phyloP scores from a whole-genome alignment of 2,888 invertebrate genomes.

The Argyra leucocephala region DNA sequence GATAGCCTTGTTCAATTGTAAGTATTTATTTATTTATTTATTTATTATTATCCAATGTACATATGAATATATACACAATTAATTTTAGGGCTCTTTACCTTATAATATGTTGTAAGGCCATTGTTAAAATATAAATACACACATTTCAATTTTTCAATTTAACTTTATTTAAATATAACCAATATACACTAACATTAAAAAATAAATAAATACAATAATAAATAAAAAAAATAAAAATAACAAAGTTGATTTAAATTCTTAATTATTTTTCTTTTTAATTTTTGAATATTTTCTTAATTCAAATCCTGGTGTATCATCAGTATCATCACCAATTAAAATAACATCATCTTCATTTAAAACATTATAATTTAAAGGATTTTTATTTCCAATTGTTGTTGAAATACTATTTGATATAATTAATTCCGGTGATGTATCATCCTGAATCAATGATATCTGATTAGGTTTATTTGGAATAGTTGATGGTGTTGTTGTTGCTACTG shows the following conservation, averaged over 20 bases:
- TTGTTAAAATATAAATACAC: not conserved
- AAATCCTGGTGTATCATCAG: not conserved
- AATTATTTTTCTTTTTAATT: not conserved
- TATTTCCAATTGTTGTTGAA: not conserved
- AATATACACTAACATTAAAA: too few species aligned
- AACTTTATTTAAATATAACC: not conserved
- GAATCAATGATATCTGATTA: not conserved
- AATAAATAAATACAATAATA: too few species aligned
- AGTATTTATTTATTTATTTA: slow-evolving; percentile 32
- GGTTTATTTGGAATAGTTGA: not conserved
- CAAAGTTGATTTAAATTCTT: too few species aligned
- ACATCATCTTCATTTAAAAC: not conserved
- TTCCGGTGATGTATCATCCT: not conserved
- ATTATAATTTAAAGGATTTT: not conserved
- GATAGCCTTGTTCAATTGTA: slow-evolving; percentile 52
- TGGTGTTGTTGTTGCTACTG: not conserved
- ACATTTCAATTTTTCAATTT: not conserved
- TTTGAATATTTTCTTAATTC: not conserved
- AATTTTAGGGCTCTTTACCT: not conserved
- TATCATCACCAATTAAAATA: not conserved
- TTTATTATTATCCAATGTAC: not conserved
- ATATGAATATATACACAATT: not conserved
- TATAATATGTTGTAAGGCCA: not conserved
- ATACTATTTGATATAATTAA: not conserved
- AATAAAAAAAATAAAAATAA: too few species aligned